phyloP scores from a whole-genome alignment of 92 coral and sea anemone genomes.

The Parazoanthus atlanticus region DNA sequence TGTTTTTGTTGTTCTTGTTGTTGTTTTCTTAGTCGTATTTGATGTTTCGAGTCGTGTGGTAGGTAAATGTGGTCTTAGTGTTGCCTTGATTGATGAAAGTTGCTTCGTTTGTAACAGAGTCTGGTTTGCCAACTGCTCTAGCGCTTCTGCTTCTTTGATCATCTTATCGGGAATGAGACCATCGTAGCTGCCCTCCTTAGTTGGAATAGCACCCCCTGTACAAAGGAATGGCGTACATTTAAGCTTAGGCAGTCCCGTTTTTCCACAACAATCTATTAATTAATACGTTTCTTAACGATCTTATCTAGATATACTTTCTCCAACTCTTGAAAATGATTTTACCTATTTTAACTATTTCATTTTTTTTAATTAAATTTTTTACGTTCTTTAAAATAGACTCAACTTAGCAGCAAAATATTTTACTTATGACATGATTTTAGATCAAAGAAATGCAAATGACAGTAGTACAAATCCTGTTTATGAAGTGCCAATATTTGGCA shows the following conservation, averaged over 20 bases:
- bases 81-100: neutral
- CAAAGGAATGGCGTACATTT: neutral
- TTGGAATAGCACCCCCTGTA: constrained; percentile 80
- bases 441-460: too few species aligned
- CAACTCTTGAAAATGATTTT: too few species aligned
- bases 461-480: too few species aligned
- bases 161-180: constrained; percentile 80
- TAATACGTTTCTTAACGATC: too few species aligned
- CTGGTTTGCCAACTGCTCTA: constrained; percentile 27
- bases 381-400: too few species aligned
- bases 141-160: constrained; percentile 65
- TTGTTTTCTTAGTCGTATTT: constrained; percentile 23
- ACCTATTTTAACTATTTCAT: too few species aligned
- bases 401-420: too few species aligned
- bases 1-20: neutral
- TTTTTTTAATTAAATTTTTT: too few species aligned
- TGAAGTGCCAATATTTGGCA: neutral
- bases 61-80: constrained; percentile 22
- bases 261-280: too few species aligned
- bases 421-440: too few species aligned
- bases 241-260: neutral
- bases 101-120: constrained; percentile 26
- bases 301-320: too few species aligned
- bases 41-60: constrained; percentile 15
- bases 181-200: constrained; percentile 77